These are phyloP conservation scores for Sebastes steindachneri DNA, from an alignment of 2,797 vertebrate genomes.

Conservation along the genomic window DNA sequence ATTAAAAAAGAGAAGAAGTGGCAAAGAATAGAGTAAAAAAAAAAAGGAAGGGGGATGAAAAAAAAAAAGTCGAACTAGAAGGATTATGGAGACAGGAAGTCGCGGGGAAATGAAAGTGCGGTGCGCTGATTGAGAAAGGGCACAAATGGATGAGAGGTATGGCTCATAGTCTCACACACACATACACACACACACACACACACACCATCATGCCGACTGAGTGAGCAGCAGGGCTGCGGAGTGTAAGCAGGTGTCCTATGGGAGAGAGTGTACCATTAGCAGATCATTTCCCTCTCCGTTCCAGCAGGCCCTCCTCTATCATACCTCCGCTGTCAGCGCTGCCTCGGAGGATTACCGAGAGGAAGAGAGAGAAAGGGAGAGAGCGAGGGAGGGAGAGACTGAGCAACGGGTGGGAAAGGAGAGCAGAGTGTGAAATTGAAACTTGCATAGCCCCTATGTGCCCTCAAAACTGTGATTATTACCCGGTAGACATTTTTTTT, in stretches of 20 bases:
- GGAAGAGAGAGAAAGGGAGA: conserved; percentile 44
- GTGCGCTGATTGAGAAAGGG: conserved; percentile 24
- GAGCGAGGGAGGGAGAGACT: conserved; percentile 12
- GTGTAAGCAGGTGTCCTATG: conserved; percentile 79
- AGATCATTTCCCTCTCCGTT: conserved; percentile 80
- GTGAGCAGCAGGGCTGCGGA: conserved; percentile 72
- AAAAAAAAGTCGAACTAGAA: not conserved
- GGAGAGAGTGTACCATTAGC: conserved; percentile 81
- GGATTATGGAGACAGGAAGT: conserved; percentile 2
- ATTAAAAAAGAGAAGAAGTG: conserved; percentile 10
- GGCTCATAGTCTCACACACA: not conserved
- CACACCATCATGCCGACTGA: conserved; percentile 32
- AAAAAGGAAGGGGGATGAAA: not conserved
- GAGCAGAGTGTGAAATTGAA: conserved; percentile 78
- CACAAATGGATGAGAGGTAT: conserved; percentile 16
- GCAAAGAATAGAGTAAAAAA: not conserved
- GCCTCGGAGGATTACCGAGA: conserved; percentile 72
- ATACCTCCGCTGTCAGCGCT: conserved; percentile 77
- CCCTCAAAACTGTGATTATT: conserved; percentile 76
- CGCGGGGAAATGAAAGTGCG: conserved; percentile 14
- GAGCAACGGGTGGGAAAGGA: conserved; percentile 51
- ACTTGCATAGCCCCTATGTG: conserved; percentile 72
- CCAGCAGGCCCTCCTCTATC: conserved; percentile 75
- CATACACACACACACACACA: conserved; percentile 10
- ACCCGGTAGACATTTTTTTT: conserved; percentile 40